Evolutionary conservation across 2,888 invertebrate genomes (phyloP).

Genomic region (Junonia oenone): DNA sequence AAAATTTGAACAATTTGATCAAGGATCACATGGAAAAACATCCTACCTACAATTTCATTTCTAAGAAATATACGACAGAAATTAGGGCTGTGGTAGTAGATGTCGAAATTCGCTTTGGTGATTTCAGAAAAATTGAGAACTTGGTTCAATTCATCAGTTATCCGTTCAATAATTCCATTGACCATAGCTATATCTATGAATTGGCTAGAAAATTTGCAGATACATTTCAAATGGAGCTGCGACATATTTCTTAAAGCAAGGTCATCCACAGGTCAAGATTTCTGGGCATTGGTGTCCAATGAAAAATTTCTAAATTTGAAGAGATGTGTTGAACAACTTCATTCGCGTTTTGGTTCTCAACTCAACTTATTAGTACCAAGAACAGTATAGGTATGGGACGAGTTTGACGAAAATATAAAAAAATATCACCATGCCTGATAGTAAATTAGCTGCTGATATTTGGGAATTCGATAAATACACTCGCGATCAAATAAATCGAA

Average conservation of each 20-base stretch:
- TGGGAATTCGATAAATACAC: no score
- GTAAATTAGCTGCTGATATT: no score
- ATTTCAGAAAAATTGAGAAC: conserved; percentile 29
- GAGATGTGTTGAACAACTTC: conserved; percentile 33
- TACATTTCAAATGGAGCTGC: conserved; percentile 33
- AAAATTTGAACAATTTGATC: conserved; percentile 28
- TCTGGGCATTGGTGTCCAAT: conserved; percentile 35
- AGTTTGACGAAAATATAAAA: no score
- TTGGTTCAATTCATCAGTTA: conserved; percentile 34
- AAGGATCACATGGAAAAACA: conserved; percentile 32
- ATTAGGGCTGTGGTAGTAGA: conserved; percentile 32
- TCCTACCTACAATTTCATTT: conserved; percentile 31
- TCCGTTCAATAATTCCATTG: conserved; percentile 35
- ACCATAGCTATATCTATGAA: conserved; percentile 35
- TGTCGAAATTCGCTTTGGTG: conserved; percentile 29
- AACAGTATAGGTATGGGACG: no score
- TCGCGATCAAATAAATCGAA: no score
- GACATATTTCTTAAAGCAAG: conserved; percentile 33
- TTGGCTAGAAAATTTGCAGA: conserved; percentile 32
- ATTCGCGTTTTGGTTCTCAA: conserved; percentile 34
- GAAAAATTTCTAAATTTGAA: conserved; percentile 34
- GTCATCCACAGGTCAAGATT: conserved; percentile 28
- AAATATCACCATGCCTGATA: no score
- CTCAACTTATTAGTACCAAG: no score
- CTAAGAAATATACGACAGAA: conserved; percentile 31